These are phyloP conservation scores for Amphimallon solstitiale DNA, from an alignment of 2,888 invertebrate genomes.

Conservation along the genomic window DNA sequence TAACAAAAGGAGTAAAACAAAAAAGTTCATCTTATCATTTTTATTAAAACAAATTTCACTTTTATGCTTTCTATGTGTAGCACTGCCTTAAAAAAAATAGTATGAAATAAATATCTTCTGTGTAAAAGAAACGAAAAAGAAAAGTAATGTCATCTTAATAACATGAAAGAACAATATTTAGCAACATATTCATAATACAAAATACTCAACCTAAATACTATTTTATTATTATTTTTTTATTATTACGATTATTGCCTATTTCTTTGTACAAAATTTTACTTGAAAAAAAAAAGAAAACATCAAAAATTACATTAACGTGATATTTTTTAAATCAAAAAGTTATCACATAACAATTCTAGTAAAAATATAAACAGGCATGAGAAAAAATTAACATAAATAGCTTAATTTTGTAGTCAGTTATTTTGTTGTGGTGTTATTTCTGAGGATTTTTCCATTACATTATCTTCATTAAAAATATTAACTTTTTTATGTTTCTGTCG, in stretches of 20 bases:
- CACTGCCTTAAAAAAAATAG: too few species aligned
- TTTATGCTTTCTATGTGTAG: too few species aligned
- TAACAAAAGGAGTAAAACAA: too few species aligned
- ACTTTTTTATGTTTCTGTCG: constrained; percentile 51
- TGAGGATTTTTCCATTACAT: not conserved
- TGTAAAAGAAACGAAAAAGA: too few species aligned
- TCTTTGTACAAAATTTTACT: constrained; percentile 34
- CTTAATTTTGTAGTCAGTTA: not conserved
- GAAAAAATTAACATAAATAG: constrained; percentile 26
- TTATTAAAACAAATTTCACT: too few species aligned
- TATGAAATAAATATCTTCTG: too few species aligned
- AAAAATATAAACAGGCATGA: constrained; percentile 38
- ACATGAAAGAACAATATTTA: not conserved
- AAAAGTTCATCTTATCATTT: too few species aligned
- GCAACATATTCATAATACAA: constrained; percentile 2
- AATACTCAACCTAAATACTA: constrained; percentile 17
- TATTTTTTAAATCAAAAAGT: constrained; percentile 23
- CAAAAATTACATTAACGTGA: not conserved
- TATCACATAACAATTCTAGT: constrained; percentile 32
- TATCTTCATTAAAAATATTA: constrained; percentile 3
- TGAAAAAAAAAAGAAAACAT: not conserved
- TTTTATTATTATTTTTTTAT: constrained; percentile 9
- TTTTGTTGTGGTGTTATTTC: constrained; percentile 21
- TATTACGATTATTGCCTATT: constrained; percentile 30
- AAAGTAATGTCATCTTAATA: too few species aligned